Evolutionary conservation across 2,888 invertebrate genomes (phyloP).

Genomic region (Pseudococcus jackbeardsleyi): DNA sequence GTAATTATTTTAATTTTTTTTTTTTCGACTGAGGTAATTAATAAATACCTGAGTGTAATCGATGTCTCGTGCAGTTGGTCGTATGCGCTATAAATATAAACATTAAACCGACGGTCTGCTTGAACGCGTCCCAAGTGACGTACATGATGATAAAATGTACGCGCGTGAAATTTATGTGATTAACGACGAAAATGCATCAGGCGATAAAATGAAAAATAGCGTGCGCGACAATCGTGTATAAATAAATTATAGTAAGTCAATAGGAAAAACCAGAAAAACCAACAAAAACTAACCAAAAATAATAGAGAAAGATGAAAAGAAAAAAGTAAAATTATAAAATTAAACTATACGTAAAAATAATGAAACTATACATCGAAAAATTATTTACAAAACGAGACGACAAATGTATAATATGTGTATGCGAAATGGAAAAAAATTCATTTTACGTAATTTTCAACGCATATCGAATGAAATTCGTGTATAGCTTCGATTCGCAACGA

Average conservation of each 20-base stretch:
- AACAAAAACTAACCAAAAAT: too few relatives aligned
- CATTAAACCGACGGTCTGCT: conserved; percentile 22
- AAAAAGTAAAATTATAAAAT: not conserved
- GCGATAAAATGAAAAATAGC: not conserved
- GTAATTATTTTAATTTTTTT: conserved; percentile 12
- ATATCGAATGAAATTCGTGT: conserved; percentile 44
- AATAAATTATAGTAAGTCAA: not conserved
- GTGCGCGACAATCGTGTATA: not conserved
- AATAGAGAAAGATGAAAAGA: not conserved
- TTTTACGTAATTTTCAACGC: conserved; percentile 49
- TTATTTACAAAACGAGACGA: not conserved
- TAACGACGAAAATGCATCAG: conserved; percentile 26
- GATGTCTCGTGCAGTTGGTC: conserved; percentile 27
- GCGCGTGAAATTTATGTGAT: not conserved
- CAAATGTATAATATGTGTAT: not conserved
- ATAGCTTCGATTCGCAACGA: conserved; percentile 50
- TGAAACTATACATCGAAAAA: not conserved
- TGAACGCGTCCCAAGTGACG: conserved; percentile 6
- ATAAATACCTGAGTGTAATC: conserved; percentile 46
- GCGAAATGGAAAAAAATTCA: not conserved
- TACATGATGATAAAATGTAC: not conserved
- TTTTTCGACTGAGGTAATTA: not conserved
- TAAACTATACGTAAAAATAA: not conserved
- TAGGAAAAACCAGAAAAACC: not conserved
- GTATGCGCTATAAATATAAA: not conserved